Conservation (phyloP, 2,113 vertebrate species). For the Anarhynchus alexandrinus region DNA sequence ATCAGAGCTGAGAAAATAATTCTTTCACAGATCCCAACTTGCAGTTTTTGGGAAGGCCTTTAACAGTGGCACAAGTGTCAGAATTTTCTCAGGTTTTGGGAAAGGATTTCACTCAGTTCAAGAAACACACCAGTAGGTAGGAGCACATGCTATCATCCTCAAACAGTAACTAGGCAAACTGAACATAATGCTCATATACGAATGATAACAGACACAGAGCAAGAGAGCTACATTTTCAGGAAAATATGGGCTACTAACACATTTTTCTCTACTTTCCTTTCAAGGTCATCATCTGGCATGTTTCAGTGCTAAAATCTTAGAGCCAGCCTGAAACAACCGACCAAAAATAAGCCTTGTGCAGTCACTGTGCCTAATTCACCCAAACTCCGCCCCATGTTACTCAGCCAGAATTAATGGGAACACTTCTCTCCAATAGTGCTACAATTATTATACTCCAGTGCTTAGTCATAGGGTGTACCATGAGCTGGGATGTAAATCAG, state of each 20-base stretch:
- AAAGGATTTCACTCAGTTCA: not conserved
- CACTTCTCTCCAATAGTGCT: not conserved
- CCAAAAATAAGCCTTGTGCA: not conserved
- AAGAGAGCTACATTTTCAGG: not conserved
- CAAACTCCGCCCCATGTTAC: not conserved
- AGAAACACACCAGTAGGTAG: not conserved
- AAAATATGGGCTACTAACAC: not conserved
- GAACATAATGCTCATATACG: not conserved
- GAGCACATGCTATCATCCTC: not conserved
- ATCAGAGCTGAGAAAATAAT: not conserved
- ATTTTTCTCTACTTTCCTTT: not conserved
- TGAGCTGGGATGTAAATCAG: not conserved
- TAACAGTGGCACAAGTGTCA: not conserved
- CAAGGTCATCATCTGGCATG: not conserved
- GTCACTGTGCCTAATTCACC: not conserved
- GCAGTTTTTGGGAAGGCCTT: not conserved
- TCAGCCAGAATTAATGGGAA: not conserved
- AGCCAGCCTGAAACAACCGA: not conserved
- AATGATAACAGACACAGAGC: not conserved
- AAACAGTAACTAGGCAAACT: not conserved
- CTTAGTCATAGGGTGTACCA: conserved; percentile 15
- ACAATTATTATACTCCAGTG: not conserved
- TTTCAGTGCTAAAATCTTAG: not conserved
- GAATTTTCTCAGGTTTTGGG: not conserved
- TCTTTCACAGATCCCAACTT: not conserved